phyloP scores from a whole-genome alignment of 2,113 vertebrate genomes.

The Proterorhinus semilunaris region DNA sequence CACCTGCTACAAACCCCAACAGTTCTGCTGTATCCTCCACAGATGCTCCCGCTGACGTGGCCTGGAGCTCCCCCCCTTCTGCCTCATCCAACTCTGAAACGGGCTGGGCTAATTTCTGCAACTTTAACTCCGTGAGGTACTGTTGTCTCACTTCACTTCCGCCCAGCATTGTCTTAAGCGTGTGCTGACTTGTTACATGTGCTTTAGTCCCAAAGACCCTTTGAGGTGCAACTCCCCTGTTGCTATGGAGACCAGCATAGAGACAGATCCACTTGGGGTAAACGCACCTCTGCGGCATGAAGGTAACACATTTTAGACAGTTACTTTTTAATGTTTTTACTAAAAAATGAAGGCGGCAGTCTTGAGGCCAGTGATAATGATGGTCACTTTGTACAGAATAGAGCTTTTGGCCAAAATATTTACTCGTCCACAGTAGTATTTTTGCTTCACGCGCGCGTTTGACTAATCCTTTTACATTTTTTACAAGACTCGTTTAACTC shows the following conservation, averaged over 20 bases:
- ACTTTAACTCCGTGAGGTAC: slow-evolving; percentile 87
- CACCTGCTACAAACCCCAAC: slow-evolving; percentile 70
- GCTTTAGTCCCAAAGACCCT: slow-evolving; percentile 86
- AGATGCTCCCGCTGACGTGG: slow-evolving; percentile 48
- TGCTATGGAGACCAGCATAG: slow-evolving; percentile 96
- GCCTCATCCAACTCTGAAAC: slow-evolving; percentile 79
- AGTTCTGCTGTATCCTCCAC: slow-evolving; percentile 52
- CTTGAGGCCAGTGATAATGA: background rate
- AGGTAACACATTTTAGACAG: slow-evolving; percentile 61
- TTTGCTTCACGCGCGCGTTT: too few species aligned
- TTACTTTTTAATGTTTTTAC: background rate
- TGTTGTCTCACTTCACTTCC: background rate
- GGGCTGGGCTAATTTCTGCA: slow-evolving; percentile 93
- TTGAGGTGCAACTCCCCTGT: slow-evolving; percentile 94
- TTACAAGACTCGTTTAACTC: too few species aligned
- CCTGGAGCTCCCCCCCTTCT: slow-evolving; percentile 86
- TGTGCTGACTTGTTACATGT: background rate
- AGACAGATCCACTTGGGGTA: slow-evolving; percentile 86
- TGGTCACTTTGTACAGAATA: background rate
- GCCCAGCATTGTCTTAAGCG: too few species aligned
- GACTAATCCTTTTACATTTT: too few species aligned
- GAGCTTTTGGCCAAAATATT: too few species aligned
- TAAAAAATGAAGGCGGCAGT: background rate
- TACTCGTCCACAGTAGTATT: too few species aligned
- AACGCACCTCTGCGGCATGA: slow-evolving; percentile 80